Evolutionary conservation across 2,888 invertebrate genomes (phyloP), one percentile per base, ranked within the genome.

Genomic region (Catonia carolina): DNA sequence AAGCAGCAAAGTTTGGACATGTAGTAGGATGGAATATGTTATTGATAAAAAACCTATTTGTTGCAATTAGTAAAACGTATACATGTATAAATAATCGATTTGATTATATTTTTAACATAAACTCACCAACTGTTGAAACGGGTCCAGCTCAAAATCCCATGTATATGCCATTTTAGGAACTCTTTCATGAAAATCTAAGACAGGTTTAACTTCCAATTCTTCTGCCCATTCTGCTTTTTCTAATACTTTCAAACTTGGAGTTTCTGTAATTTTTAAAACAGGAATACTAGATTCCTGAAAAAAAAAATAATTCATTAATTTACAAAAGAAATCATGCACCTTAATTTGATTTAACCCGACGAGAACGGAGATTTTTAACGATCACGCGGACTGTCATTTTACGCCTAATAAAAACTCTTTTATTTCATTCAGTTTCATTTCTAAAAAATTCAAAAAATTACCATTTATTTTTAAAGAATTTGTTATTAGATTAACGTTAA

Each of bases 121-220:
- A 45, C 17, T 49, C 68, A 79, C 81, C 74, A 91, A 89, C 74
- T 99, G 96, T 71, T 99, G 99, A 71, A 99, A 99, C 20, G 83
- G 89, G 73, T 99, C 99, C 68, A 98, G 76, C 67, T 95, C 90
- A 74, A 99, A 99, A 1, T 86, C 85, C 73, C 85, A 94, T 59
- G 78, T 80, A 68, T 87, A 84, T 0, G 96, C 96, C 75, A 90
- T 86, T 60, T 86, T 82, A 3, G 89, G 89, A 57, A 95, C 82
- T 67, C 79, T 80, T 64, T 89, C 81, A 49, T 84, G 78, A 68
- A 94, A 95, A 70, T 95, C 86, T 1, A 77, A 78, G 1, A 95
- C 85, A 0, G 92, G 89, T 53, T 82, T 82, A 0, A 90, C 84
- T 70, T 96, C 90, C 33, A 96, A 78, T 72, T 86, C 80, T 68